Evolutionary conservation across 1,140 invertebrate species (phyloP).

Genomic region (Neodiprion fabricii): DNA sequence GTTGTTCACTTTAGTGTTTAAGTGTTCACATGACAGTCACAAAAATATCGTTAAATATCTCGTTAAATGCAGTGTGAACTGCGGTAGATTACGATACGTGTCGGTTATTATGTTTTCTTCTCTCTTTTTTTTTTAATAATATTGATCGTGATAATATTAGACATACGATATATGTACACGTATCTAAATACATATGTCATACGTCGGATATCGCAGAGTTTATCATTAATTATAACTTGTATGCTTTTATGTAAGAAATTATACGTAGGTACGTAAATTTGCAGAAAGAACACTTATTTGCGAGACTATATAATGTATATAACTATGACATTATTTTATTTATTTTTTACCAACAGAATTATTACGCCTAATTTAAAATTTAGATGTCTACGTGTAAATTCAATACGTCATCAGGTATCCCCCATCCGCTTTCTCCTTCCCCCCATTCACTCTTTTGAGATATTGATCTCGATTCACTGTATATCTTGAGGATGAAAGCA

Average conservation of each 20-base stretch:
- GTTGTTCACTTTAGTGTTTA: not conserved
- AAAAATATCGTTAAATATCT: slow-evolving; percentile 54
- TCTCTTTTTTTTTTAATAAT: slow-evolving; percentile 23
- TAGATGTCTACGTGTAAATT: not conserved
- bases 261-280: not conserved
- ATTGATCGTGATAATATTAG: slow-evolving; percentile 18
- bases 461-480: not conserved
- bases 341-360: not conserved
- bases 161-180: slow-evolving; percentile 19
- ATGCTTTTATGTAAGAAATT: not conserved
- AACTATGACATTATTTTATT: not conserved
- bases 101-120: not conserved
- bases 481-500: not conserved
- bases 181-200: not conserved
- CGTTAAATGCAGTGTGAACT: slow-evolving; percentile 21
- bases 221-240: not conserved
- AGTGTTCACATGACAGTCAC: slow-evolving; percentile 47
- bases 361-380: not conserved
- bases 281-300: not conserved
- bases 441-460: not conserved
- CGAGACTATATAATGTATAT: not conserved
- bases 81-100: not conserved
- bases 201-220: not conserved
- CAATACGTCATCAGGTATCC: slow-evolving; percentile 5
- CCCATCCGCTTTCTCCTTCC: not conserved